Evolutionary conservation across 2,888 invertebrate species (phyloP).

Genomic region (Aleiodes alternator): DNA sequence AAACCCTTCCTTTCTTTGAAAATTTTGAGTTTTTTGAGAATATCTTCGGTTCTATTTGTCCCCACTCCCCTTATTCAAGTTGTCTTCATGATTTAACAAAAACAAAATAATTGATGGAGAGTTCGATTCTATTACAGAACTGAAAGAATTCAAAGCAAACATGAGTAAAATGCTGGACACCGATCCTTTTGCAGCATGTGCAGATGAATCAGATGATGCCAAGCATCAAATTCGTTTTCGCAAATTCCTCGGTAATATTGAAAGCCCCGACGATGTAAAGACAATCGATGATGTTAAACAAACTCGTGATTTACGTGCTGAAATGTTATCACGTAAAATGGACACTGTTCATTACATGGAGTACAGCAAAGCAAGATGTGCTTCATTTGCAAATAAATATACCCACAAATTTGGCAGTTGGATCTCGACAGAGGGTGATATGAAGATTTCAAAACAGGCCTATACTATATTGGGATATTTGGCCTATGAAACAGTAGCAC

Average conservation of each 20-base stretch:
- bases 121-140: conserved; percentile 56
- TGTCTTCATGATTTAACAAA: no score
- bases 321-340: conserved; percentile 77
- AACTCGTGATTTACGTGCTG: conserved; percentile 78
- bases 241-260: conserved; percentile 68
- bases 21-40: no score
- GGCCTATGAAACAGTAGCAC: conserved; percentile 93
- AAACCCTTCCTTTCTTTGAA: no score
- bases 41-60: no score
- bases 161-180: conserved; percentile 74
- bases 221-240: conserved; percentile 54
- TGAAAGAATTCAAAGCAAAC: conserved; percentile 75
- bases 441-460: conserved; percentile 80
- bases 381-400: conserved; percentile 81
- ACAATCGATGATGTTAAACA: conserved; percentile 81
- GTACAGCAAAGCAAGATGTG: conserved; percentile 86
- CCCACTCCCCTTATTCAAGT: no score
- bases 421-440: conserved; percentile 75
- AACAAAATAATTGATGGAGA: conserved; percentile 1
- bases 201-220: conserved; percentile 48
- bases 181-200: conserved; percentile 74
- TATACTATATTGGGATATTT: conserved; percentile 89
- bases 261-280: conserved; percentile 75
- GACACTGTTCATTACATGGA: conserved; percentile 80
- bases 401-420: conserved; percentile 73